These are phyloP conservation scores for Mylabris phalerata DNA, from an alignment of 1,140 invertebrate species.

Conservation along the genomic window DNA sequence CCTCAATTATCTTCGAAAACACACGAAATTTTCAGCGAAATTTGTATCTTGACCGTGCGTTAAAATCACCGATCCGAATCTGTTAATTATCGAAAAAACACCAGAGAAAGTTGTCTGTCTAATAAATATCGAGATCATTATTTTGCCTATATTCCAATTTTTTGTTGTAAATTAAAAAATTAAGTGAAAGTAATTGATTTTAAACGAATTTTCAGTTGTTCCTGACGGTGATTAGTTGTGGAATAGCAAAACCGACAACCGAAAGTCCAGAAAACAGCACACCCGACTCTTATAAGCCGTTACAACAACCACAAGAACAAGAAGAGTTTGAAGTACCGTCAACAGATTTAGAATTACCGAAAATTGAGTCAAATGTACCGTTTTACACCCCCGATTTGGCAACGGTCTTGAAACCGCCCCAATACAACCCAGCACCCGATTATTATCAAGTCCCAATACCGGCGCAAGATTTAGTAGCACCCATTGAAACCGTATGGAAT, in stretches of 20 bases:
- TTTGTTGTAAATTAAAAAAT: too few species aligned
- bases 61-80: too few species aligned
- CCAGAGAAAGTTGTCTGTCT: too few species aligned
- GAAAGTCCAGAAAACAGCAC: slow-evolving; percentile 1
- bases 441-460: slow-evolving; percentile 35
- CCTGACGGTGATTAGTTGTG: slow-evolving; percentile 1
- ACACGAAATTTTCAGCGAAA: too few species aligned
- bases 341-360: slow-evolving; percentile 27
- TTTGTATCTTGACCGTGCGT: too few species aligned
- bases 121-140: too few species aligned
- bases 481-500: slow-evolving; percentile 34
- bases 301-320: slow-evolving; percentile 6
- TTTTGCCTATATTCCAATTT: too few species aligned
- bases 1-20: too few species aligned
- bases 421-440: slow-evolving; percentile 13
- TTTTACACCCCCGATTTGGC: slow-evolving; percentile 30
- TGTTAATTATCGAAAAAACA: too few species aligned
- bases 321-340: slow-evolving; percentile 17
- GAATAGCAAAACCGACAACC: slow-evolving; percentile 5
- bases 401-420: slow-evolving; percentile 27
- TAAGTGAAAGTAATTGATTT: too few species aligned
- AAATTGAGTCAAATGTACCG: slow-evolving; percentile 22
- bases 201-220: too few species aligned
- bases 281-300: slow-evolving; percentile 5
- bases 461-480: slow-evolving; percentile 33